Evolutionary conservation across 2,113 vertebrate species (phyloP).

Genomic region (Oreocharis arfaki): DNA sequence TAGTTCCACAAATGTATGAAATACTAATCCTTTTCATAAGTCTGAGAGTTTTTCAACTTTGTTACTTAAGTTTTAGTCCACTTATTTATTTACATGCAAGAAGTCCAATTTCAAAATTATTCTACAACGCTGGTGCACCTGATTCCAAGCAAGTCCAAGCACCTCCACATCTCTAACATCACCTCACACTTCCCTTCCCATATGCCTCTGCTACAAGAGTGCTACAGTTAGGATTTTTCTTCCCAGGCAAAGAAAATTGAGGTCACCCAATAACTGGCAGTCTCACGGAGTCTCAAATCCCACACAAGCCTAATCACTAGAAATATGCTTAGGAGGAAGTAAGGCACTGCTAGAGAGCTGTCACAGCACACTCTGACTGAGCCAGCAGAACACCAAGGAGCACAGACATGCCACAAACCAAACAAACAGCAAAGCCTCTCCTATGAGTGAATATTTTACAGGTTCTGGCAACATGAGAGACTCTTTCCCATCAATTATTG

Average conservation of each 20-base stretch:
- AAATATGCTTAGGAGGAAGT: not conserved
- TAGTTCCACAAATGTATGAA: not conserved
- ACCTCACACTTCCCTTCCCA: too few species aligned
- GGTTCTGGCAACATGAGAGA: not conserved
- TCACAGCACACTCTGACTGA: not conserved
- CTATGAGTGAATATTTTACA: not conserved
- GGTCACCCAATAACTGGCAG: not conserved
- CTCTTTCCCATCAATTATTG: not conserved
- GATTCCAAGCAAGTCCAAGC: not conserved
- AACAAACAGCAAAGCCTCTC: not conserved
- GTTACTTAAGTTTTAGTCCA: not conserved
- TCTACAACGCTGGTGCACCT: fast-evolving
- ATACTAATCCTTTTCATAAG: not conserved
- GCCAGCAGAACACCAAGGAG: not conserved
- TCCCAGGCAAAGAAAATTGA: not conserved
- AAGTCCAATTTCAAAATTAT: not conserved
- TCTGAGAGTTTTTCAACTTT: not conserved
- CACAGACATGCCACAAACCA: not conserved
- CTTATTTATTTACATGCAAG: not conserved
- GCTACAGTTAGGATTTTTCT: not conserved
- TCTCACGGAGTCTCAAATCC: fast-evolving
- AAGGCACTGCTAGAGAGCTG: not conserved
- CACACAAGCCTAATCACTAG: not conserved
- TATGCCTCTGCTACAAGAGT: fast-evolving
- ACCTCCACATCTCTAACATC: not conserved